Percentiles rank a stretch among this genome's conserved stretches.
phyloP scores from a whole-genome alignment of 2,113 vertebrate species.

The Trogon surrucura region DNA sequence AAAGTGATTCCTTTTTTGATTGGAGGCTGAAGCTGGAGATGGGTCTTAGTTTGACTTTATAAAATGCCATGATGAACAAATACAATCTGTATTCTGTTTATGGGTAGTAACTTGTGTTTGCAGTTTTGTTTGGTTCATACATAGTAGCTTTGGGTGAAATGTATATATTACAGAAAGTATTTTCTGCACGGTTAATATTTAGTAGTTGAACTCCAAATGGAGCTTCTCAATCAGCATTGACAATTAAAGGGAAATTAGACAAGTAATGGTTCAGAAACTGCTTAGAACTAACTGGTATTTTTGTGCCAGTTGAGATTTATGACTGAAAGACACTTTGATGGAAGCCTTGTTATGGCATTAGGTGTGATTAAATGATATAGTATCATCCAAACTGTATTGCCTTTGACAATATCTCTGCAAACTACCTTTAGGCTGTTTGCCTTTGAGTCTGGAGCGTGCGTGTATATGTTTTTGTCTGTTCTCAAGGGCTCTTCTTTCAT shows the following conservation, averaged over 20 bases:
- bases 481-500: background rate
- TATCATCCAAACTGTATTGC: background rate
- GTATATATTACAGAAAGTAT: background rate
- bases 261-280: background rate
- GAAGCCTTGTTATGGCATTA: background rate
- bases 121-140: background rate
- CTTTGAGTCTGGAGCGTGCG: background rate
- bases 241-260: background rate
- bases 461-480: background rate
- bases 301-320: background rate
- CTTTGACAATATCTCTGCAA: background rate
- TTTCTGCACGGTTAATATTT: background rate
- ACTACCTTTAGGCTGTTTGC: background rate
- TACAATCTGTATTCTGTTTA: background rate
- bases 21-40: background rate
- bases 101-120: background rate
- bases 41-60: background rate
- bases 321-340: background rate
- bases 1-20: background rate
- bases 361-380: background rate
- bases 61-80: background rate
- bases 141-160: background rate
- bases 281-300: background rate
- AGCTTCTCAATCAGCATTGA: background rate
- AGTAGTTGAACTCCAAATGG: background rate